Evolutionary conservation across 2,888 invertebrate genomes (phyloP), one percentile per base, ranked within the genome.

Genomic region (Epistrophella euchroma): DNA sequence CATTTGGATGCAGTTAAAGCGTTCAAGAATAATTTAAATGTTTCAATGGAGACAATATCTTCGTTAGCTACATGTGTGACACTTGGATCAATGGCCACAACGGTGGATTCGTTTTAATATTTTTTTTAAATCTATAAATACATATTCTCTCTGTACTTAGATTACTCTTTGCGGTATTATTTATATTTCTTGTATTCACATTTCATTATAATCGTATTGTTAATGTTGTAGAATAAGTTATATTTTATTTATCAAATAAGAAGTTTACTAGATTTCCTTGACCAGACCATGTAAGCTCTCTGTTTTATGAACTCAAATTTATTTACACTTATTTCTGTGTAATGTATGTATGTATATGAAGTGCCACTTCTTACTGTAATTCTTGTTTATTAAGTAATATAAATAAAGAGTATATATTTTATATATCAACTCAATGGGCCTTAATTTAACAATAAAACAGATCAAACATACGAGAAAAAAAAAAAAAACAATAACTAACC

Each of bases 51-150:
- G 71, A 92, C 92, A 3, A 90, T 92, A 72, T 91, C 92, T 0
- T 92, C 92, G 10, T 89, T 91, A 70, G 92, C 90, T n/a, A 92
- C 92, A 5, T 91, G 91, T 11, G 86, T 91, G 17, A 91, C 91
- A 1, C 40, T 90, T 7, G 91, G 88, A 5, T 86, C 88, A 7
- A 72, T 71, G 52, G 62, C 78, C 2, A 79, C 87, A 40, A 87
- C 85, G 0, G n/a, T 68, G 10, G 81, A 85, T 58, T 85, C 81
- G 1, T 81, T 85, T 47, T 81, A 11, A 75, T 32, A 0, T 2
- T 11, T 1, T 2, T 11, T 15, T 32, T 10, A 19, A 19, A 17
- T 56, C 4, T 35, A 17, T 5, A 55, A n/a, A 22, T 5, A n/a
- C n/a, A 55, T 28, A 4, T 56, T 37, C 17, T 56, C 25, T 66